Evolutionary conservation across 2,113 vertebrate species (phyloP), one percentile per base, ranked within the genome.

Genomic region (Phaethornis superciliosus): DNA sequence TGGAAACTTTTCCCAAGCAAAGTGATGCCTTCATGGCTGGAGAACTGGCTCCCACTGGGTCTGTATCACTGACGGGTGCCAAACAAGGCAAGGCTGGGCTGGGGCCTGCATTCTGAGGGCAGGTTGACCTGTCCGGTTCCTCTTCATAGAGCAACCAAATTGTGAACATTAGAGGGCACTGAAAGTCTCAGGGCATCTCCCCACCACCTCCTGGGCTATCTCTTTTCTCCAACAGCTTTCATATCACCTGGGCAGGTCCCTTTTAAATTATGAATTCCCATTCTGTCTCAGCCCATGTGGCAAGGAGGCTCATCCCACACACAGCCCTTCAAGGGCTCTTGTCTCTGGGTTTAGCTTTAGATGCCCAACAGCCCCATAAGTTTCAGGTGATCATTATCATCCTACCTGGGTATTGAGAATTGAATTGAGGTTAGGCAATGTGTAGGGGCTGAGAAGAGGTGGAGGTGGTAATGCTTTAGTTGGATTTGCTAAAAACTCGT

Each of bases 11-110:
- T 28, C 55, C 51, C 2, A 15, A 86, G 37, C 37, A 74, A 74
- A 93, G 49, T 1, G 2, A 42, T 42, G 54, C 27, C 37, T 94
- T 89, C 56, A 62, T 0, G 4, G 32, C 33, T 6, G 10, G 72
- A 81, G 37, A 20, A 55, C 47, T 2, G 10, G 37, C 17, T 95
- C 56, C 42, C 0, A 0, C 0, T 21, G 10, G 32, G 32, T 18
- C 81, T 23, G 9, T 51, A 55, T 33, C 32, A 12, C 20, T 46
- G 68, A 6, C 47, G 70, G 67, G 28, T 24, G 23, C 30, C 19
- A 7, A 81, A 37, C 0, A 15, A 74, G n/a, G 42, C 56, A 69
- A 7, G 28, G 28, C 27, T 2, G 26, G 67, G 8, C 80, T 44
- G 20, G 27, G 59, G 42, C 22, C 32, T 71, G n/a, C 4, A 8